Evolutionary conservation across 2,888 invertebrate genomes (phyloP).

Genomic region (Mactromeris polynyma): DNA sequence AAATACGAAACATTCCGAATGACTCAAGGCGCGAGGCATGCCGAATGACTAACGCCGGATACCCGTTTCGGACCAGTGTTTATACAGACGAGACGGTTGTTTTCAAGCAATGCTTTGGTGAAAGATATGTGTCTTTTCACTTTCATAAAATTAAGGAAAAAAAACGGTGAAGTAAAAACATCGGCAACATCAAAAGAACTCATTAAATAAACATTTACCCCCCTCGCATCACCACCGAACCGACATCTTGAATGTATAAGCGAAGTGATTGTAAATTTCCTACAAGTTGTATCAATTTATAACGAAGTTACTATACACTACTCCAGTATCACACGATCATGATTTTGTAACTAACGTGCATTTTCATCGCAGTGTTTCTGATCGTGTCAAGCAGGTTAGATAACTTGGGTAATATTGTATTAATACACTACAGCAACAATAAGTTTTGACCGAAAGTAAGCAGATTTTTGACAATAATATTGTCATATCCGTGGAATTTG

Average conservation of each 20-base stretch:
- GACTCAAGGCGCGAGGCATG: not conserved
- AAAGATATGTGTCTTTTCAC: slow-evolving; percentile 15
- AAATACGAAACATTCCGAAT: not conserved
- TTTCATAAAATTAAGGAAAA: not conserved
- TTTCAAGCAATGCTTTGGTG: not conserved
- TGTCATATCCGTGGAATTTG: no score
- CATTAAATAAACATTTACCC: slow-evolving; percentile 15
- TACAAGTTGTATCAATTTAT: not conserved
- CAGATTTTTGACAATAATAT: no score
- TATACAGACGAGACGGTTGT: not conserved
- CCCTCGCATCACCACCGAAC: not conserved
- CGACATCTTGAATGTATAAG: slow-evolving; percentile 6
- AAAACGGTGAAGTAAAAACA: slow-evolving; percentile 6
- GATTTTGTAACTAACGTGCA: no score
- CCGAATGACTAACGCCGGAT: slow-evolving; percentile 13
- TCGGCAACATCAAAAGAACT: slow-evolving; percentile 1
- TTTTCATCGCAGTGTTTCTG: no score
- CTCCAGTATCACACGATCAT: not conserved
- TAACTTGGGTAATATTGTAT: no score
- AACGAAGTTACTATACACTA: not conserved
- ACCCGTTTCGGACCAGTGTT: slow-evolving; percentile 5
- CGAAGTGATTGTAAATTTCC: not conserved
- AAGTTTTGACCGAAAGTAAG: no score
- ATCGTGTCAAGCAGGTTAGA: no score
- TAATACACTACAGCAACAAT: no score